Conservation (phyloP, 2,113 vertebrate genomes). For the Meriones unguiculatus region DNA sequence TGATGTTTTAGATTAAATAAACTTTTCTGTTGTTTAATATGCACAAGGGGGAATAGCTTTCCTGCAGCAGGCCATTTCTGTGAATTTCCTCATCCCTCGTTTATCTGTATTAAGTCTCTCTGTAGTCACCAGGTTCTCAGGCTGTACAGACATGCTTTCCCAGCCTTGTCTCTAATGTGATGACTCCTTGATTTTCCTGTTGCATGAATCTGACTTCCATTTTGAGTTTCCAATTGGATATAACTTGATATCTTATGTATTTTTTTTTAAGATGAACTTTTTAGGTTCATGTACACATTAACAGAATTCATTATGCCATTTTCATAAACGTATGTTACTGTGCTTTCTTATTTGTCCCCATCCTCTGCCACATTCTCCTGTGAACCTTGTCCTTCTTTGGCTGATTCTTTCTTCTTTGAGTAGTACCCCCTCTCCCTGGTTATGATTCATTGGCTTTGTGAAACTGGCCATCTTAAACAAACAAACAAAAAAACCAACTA, state of each 20-base stretch:
- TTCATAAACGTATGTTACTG: background rate
- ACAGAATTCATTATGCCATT: background rate
- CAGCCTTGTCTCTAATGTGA: background rate
- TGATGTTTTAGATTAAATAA: slow-evolving; percentile 22
- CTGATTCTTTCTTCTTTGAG: background rate
- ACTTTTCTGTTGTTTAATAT: background rate
- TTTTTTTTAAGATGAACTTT: background rate
- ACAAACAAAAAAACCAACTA: background rate
- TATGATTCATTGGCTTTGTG: background rate
- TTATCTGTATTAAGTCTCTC: background rate
- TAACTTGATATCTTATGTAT: background rate
- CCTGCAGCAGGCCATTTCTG: background rate
- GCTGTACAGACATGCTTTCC: background rate
- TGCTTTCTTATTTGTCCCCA: too few relatives aligned
- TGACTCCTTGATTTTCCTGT: background rate
- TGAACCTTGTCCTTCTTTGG: background rate
- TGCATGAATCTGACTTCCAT: background rate
- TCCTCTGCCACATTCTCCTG: background rate
- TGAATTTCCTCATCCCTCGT: background rate
- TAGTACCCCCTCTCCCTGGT: background rate
- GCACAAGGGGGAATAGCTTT: background rate
- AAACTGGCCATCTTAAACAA: background rate
- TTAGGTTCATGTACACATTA: background rate
- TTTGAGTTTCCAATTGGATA: background rate
- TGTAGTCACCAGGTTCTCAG: background rate